Conservation (phyloP, 2,113 vertebrate species). For the Oryzias woworae region DNA sequence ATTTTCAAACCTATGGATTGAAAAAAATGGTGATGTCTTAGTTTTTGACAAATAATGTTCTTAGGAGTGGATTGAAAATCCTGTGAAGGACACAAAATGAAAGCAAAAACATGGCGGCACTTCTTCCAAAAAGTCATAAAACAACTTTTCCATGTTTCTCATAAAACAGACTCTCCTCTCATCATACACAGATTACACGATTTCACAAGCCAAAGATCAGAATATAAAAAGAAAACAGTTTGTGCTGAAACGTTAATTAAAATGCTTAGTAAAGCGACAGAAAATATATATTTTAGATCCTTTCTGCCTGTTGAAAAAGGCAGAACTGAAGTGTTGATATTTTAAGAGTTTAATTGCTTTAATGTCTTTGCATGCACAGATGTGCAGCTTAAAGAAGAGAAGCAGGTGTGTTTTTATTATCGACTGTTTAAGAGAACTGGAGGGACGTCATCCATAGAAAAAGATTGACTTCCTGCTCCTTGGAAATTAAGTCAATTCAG, state of each 20-base stretch:
- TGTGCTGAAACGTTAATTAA: slow-evolving; percentile 34
- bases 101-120: too few species aligned
- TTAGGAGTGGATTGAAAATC: too few species aligned
- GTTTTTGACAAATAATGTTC: too few species aligned
- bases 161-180: too few species aligned
- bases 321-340: neutral
- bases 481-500: too few species aligned
- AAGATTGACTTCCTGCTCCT: too few species aligned
- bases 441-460: neutral
- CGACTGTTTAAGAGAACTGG: slow-evolving; percentile 2
- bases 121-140: too few species aligned
- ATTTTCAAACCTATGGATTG: too few species aligned
- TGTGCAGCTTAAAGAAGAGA: neutral
- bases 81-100: too few species aligned
- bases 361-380: neutral
- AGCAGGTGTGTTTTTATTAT: neutral
- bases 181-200: neutral
- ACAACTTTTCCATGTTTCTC: too few species aligned
- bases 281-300: neutral
- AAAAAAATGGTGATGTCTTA: too few species aligned
- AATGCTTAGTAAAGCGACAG: slow-evolving; percentile 32
- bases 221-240: slow-evolving; percentile 24
- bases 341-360: slow-evolving; percentile 6
- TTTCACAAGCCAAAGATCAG: slow-evolving; percentile 10
- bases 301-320: neutral